Evolutionary conservation across 2,888 invertebrate species (phyloP).

Genomic region (Bellardia bayeri): DNA sequence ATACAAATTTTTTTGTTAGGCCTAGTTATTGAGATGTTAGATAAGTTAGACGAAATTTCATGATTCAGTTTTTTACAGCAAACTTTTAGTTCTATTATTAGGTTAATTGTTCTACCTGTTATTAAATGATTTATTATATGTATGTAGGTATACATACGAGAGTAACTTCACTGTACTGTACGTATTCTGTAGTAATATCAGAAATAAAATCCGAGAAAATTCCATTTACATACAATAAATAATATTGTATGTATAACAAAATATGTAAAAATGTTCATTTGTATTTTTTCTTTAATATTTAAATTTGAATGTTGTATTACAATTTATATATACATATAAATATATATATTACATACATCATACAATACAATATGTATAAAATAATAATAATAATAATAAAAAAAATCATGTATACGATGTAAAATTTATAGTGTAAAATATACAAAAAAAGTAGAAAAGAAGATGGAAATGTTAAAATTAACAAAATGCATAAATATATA

Average conservation of each 20-base stretch:
- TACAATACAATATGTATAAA: constrained; percentile 68
- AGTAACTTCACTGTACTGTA: no score
- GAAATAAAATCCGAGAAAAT: constrained; percentile 37
- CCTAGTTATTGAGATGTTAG: no score
- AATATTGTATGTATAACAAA: constrained; percentile 67
- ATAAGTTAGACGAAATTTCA: no score
- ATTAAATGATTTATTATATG: not conserved
- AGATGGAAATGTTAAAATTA: constrained; percentile 73
- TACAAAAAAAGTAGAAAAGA: constrained; percentile 64
- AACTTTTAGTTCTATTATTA: no score
- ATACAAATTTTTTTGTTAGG: no score
- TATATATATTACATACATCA: constrained; percentile 49
- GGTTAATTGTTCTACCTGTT: not conserved
- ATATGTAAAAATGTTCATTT: constrained; percentile 67
- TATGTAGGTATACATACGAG: no score
- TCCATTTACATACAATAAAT: constrained; percentile 51
- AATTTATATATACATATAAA: constrained; percentile 55
- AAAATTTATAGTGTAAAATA: constrained; percentile 70
- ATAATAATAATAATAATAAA: constrained; percentile 58
- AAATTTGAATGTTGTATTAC: constrained; percentile 67
- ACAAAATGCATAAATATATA: constrained; percentile 73
- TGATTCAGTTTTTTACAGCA: no score
- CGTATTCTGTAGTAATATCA: no score
- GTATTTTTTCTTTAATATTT: constrained; percentile 65
- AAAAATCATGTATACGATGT: constrained; percentile 68